A percentile compares a stretch with the other conserved stretches of the same genome.
phyloP scores from a whole-genome alignment of 2,113 vertebrate species.

The Haemorhous mexicanus region DNA sequence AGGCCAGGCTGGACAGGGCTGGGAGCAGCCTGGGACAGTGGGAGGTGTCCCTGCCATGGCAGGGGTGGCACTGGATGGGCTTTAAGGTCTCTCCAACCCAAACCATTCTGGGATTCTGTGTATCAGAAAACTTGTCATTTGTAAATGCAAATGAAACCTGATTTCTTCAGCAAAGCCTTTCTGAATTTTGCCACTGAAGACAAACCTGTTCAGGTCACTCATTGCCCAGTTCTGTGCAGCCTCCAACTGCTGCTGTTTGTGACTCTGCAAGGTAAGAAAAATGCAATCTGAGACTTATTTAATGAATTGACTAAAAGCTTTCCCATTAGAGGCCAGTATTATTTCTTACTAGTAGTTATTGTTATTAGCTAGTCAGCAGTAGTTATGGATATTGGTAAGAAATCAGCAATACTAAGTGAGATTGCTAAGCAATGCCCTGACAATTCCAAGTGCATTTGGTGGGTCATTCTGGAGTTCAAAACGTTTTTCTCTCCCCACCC shows the following conservation, averaged over 20 bases:
- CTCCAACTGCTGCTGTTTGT: not conserved
- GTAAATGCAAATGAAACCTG: not conserved
- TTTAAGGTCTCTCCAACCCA: rapidly evolving
- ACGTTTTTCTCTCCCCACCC: not conserved
- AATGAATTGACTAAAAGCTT: not conserved
- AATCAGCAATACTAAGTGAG: no score
- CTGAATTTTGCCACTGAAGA: not conserved
- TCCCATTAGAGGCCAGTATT: not conserved
- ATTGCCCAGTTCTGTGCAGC: not conserved
- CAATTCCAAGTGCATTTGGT: not conserved
- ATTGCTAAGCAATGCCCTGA: not conserved
- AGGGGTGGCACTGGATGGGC: rapidly evolving
- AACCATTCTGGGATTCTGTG: not conserved
- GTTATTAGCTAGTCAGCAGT: not conserved
- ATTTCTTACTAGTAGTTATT: not conserved
- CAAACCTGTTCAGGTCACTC: not conserved
- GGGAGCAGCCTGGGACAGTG: not conserved
- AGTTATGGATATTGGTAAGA: not conserved
- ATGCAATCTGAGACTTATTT: not conserved
- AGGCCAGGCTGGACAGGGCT: no score
- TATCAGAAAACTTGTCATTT: not conserved
- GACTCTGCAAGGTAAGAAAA: not conserved
- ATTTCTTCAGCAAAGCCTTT: not conserved
- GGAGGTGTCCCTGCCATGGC: not conserved
- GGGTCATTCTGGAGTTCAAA: not conserved